These are phyloP conservation scores for Girardinus metallicus DNA, from an alignment of 2,797 vertebrate genomes.

Conservation along the genomic window DNA sequence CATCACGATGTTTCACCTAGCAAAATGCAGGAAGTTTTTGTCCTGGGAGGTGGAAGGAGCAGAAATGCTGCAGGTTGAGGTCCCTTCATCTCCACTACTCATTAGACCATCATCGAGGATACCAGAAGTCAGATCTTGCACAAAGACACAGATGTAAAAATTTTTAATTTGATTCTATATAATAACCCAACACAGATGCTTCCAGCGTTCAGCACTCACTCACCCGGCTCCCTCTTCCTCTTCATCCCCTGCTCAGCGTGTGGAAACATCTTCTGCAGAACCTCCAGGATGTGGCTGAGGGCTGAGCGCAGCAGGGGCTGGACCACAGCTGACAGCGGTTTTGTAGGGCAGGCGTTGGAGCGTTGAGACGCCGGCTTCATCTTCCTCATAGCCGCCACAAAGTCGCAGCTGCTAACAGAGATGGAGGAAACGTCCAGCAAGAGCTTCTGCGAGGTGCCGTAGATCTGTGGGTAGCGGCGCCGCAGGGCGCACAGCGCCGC, in stretches of 20 bases:
- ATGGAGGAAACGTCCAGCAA: conserved; percentile 86
- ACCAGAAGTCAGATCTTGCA: conserved; percentile 53
- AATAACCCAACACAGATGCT: not conserved
- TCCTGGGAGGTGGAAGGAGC: conserved; percentile 15
- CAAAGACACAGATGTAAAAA: not conserved
- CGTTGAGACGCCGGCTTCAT: conserved; percentile 80
- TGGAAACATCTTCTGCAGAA: conserved; percentile 84
- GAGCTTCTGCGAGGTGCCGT: conserved; percentile 85
- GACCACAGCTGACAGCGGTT: conserved; percentile 79
- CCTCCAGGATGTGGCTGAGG: conserved; percentile 75
- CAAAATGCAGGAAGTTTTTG: conserved; percentile 47
- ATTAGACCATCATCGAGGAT: conserved; percentile 76
- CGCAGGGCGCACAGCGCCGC: conserved; percentile 89
- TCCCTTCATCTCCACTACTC: conserved; percentile 80
- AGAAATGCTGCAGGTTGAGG: conserved; percentile 69
- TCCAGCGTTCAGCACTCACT: not conserved
- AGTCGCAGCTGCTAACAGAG: conserved; percentile 85
- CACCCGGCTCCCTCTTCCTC: conserved; percentile 78
- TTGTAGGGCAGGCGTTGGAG: conserved; percentile 80
- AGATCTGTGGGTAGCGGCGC: conserved; percentile 91
- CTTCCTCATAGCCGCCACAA: conserved; percentile 86
- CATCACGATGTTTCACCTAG: conserved; percentile 26
- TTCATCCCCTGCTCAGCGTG: conserved; percentile 81
- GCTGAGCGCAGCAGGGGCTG: conserved; percentile 83
- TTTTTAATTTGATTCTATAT: not conserved